Evolutionary conservation across 2,888 invertebrate species (phyloP).

Genomic region (Leucania comma): DNA sequence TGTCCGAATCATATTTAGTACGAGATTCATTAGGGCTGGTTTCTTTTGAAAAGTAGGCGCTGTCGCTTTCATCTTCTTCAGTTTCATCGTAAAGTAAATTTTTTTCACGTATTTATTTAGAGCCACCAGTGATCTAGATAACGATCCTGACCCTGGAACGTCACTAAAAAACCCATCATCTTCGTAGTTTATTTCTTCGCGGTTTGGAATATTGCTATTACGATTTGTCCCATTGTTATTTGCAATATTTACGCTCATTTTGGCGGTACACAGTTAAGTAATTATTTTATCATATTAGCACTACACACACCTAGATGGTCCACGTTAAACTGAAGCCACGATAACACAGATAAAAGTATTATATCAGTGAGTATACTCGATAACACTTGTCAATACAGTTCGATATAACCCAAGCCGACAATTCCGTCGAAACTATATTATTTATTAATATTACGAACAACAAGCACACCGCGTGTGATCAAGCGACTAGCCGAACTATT

Average conservation of each 20-base stretch:
- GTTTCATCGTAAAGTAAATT: constrained; percentile 84
- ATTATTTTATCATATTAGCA: constrained; percentile 69
- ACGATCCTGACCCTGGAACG: constrained; percentile 79
- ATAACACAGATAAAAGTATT: constrained; percentile 77
- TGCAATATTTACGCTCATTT: constrained; percentile 71
- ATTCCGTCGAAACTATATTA: constrained; percentile 61
- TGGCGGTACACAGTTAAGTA: constrained; percentile 56
- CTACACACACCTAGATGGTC: constrained; percentile 71
- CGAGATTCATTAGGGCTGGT: constrained; percentile 84
- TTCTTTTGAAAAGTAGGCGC: constrained; percentile 86
- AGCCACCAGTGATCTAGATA: constrained; percentile 85
- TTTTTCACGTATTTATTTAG: constrained; percentile 85
- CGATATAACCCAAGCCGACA: constrained; percentile 49
- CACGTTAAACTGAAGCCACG: constrained; percentile 73
- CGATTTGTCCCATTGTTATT: constrained; percentile 59
- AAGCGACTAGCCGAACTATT: constrained; percentile 82
- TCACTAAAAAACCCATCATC: constrained; percentile 85
- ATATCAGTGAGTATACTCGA: constrained; percentile 77
- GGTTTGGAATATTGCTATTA: constrained; percentile 54
- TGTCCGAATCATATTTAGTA: constrained; percentile 82
- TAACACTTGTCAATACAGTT: constrained; percentile 76
- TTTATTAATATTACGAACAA: constrained; percentile 68
- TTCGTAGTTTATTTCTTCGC: constrained; percentile 70
- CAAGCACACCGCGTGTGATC: constrained; percentile 75
- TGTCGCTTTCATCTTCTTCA: constrained; percentile 75